These are phyloP conservation scores for Sesia bembeciformis DNA, from an alignment of 2,888 invertebrate genomes.

Conservation along the genomic window DNA sequence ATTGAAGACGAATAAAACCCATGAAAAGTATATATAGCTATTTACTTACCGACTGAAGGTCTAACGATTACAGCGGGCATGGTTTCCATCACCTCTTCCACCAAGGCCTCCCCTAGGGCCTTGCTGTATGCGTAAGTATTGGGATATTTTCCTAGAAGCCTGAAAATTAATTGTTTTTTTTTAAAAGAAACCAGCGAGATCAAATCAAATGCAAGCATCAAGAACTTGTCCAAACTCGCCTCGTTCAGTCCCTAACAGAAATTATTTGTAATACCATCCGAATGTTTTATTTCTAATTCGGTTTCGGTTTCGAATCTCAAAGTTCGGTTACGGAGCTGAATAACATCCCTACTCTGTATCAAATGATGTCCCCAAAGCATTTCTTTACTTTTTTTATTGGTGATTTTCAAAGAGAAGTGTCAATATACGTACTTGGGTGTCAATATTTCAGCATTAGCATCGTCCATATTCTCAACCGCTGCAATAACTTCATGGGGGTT, in stretches of 20 bases:
- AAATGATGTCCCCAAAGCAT: background rate
- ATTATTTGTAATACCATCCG: no score
- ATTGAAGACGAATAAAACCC: no score
- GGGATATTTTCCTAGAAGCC: slow-evolving; percentile 79
- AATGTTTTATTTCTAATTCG: no score
- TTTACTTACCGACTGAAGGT: slow-evolving; percentile 78
- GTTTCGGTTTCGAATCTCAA: background rate
- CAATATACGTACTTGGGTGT: slow-evolving; percentile 67
- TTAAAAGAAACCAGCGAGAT: background rate
- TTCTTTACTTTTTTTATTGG: background rate
- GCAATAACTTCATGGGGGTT: slow-evolving; percentile 78
- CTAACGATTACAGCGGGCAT: slow-evolving; percentile 83
- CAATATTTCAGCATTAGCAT: slow-evolving; percentile 76
- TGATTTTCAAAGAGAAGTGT: background rate
- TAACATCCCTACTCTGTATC: no score
- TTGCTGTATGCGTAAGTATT: slow-evolving; percentile 92
- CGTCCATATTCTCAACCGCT: slow-evolving; percentile 79
- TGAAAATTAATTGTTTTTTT: slow-evolving; percentile 17
- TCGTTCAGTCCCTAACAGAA: no score
- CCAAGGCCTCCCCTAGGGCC: slow-evolving; percentile 84
- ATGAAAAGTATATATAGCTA: no score
- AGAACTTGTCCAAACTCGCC: no score
- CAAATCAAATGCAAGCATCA: no score
- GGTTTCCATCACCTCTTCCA: slow-evolving; percentile 77
- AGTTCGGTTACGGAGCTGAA: no score